phyloP scores from a whole-genome alignment of 2,797 vertebrate genomes.

The Botia kubotai region DNA sequence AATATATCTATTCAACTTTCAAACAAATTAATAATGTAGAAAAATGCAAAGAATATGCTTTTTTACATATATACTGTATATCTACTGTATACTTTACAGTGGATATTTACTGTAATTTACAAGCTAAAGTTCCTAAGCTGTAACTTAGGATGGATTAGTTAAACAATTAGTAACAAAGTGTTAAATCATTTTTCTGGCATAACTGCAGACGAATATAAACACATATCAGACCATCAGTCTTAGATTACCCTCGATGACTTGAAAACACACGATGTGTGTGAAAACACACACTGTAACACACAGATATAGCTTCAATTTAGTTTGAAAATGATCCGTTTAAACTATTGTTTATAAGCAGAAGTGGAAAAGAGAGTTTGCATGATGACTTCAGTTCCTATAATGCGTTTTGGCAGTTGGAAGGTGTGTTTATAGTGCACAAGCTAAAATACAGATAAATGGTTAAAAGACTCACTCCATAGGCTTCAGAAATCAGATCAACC shows the following conservation, averaged over 20 bases:
- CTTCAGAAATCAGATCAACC: conserved; percentile 81
- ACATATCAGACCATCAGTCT: background rate
- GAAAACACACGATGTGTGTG: no score
- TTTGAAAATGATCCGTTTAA: conserved; percentile 10
- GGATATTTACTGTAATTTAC: no score
- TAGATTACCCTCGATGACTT: background rate
- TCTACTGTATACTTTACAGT: no score
- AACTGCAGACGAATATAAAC: no score
- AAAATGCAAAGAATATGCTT: no score
- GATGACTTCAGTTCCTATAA: no score
- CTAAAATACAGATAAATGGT: background rate
- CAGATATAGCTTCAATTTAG: conserved; percentile 28
- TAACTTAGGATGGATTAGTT: background rate
- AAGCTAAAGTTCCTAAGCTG: background rate
- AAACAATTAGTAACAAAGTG: background rate
- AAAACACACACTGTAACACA: background rate
- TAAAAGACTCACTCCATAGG: conserved; percentile 74
- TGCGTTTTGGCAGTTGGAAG: background rate
- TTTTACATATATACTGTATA: no score
- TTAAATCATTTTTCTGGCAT: background rate
- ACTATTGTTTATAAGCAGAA: conserved; percentile 10
- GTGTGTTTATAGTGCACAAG: background rate
- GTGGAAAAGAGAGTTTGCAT: conserved; percentile 3
- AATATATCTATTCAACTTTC: no score
- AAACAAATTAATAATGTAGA: no score